Percentiles rank a stretch among this genome's conserved stretches.
phyloP scores from a whole-genome alignment of 2,797 vertebrate genomes.

The Anolis apletophallus region DNA sequence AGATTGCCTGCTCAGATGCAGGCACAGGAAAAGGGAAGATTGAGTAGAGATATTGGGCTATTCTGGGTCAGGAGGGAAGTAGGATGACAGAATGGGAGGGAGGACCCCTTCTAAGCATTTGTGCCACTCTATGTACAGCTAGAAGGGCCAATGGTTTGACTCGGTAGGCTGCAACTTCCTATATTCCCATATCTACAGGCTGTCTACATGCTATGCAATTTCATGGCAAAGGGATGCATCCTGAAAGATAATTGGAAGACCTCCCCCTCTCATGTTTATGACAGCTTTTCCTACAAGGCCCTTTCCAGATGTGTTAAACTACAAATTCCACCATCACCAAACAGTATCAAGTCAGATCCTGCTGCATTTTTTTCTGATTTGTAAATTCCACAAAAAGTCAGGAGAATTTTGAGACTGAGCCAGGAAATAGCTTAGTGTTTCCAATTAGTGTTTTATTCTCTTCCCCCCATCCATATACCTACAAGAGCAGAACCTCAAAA shows the following conservation, averaged over 20 bases:
- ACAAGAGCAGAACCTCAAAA: neutral
- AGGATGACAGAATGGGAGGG: slow-evolving; percentile 46
- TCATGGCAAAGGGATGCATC: neutral
- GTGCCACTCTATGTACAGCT: slow-evolving; percentile 46
- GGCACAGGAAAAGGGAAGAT: slow-evolving; percentile 59
- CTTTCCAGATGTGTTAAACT: too few species aligned
- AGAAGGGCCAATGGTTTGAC: slow-evolving; percentile 7
- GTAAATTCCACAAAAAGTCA: neutral
- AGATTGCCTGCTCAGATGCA: slow-evolving; percentile 39
- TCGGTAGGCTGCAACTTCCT: neutral
- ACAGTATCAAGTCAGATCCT: too few species aligned
- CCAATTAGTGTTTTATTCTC: neutral
- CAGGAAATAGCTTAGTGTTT: neutral
- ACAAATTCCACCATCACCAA: too few species aligned
- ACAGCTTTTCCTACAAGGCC: too few species aligned
- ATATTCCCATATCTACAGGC: slow-evolving; percentile 51
- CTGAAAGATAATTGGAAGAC: neutral
- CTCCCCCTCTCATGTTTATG: neutral
- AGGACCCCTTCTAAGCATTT: slow-evolving; percentile 35
- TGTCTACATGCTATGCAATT: slow-evolving; percentile 12
- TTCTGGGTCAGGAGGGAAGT: slow-evolving; percentile 55
- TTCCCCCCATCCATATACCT: neutral
- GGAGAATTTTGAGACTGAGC: neutral
- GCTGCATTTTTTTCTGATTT: neutral
- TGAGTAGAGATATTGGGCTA: slow-evolving; percentile 29